These are phyloP conservation scores for Thamnophis elegans DNA, from an alignment of 2,797 vertebrate species.

Conservation along the genomic window DNA sequence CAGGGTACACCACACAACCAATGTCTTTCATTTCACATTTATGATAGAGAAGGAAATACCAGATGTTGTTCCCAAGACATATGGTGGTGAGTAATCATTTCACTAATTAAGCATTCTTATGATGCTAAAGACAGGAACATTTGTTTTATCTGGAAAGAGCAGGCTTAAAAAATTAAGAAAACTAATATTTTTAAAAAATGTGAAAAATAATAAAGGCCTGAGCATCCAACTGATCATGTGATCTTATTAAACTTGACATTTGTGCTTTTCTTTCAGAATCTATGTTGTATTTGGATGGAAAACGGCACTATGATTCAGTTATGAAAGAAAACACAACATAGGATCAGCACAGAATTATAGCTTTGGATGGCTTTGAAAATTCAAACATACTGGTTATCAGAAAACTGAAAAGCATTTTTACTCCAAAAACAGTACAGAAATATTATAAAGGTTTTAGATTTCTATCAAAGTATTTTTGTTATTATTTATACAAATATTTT, in stretches of 20 bases:
- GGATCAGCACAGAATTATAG: conserved; percentile 15
- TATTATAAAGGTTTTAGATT: not conserved
- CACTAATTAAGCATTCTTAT: not conserved
- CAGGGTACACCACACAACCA: conserved; percentile 88
- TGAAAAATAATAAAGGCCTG: not conserved
- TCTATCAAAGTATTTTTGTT: conserved; percentile 9
- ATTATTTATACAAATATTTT: conserved; percentile 5
- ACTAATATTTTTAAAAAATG: not conserved
- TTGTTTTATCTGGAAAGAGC: not conserved
- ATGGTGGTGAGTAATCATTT: conserved; percentile 74
- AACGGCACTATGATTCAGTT: conserved; percentile 85
- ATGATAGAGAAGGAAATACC: conserved; percentile 82
- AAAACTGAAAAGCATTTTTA: not conserved
- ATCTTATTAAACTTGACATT: not conserved
- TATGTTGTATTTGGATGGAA: conserved; percentile 96
- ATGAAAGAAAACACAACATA: conserved; percentile 55
- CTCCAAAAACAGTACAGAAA: not conserved
- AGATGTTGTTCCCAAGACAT: conserved; percentile 81
- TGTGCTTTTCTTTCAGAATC: conserved; percentile 80
- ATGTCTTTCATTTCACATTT: conserved; percentile 95
- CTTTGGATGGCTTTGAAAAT: conserved; percentile 21
- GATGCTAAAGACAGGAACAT: not conserved
- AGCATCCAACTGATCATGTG: not conserved
- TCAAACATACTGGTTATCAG: not conserved
- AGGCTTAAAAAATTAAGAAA: not conserved